These are phyloP conservation scores for Mesoclemmys tuberculata DNA, from an alignment of 2,113 vertebrate species.

Conservation along the genomic window DNA sequence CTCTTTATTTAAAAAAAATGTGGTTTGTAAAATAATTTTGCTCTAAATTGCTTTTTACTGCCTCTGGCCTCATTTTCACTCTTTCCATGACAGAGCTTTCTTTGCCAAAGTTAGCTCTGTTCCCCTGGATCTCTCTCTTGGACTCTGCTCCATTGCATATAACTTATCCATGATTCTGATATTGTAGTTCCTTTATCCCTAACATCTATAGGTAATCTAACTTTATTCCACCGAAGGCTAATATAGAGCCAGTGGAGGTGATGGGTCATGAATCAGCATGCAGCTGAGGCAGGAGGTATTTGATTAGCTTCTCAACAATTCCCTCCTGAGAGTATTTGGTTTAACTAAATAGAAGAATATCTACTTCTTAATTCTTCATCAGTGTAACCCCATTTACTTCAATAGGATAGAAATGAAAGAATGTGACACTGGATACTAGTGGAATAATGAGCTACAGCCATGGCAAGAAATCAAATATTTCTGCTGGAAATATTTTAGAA, in stretches of 20 bases:
- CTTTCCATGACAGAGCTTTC: not conserved
- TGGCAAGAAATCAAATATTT: not conserved
- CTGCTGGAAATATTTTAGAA: not conserved
- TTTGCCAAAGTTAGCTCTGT: not conserved
- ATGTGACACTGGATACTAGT: not conserved
- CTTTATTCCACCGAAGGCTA: not conserved
- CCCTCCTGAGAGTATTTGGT: not conserved
- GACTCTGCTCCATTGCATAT: not conserved
- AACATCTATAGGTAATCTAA: not conserved
- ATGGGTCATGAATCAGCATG: not conserved
- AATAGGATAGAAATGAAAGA: not conserved
- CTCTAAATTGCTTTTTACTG: not conserved
- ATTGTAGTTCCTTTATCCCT: not conserved
- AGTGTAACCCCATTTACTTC: not conserved
- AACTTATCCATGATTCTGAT: not conserved
- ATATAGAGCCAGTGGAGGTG: not conserved
- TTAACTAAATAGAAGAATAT: not conserved
- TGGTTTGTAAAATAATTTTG: not conserved
- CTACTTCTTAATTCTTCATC: not conserved
- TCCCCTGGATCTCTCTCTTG: not conserved
- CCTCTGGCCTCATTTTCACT: fast-evolving
- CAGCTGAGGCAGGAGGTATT: not conserved
- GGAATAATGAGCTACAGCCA: not conserved
- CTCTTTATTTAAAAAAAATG: not conserved
- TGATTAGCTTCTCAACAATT: not conserved